Evolutionary conservation across 2,888 invertebrate species (phyloP).

Genomic region (Cartodere bifasciata): DNA sequence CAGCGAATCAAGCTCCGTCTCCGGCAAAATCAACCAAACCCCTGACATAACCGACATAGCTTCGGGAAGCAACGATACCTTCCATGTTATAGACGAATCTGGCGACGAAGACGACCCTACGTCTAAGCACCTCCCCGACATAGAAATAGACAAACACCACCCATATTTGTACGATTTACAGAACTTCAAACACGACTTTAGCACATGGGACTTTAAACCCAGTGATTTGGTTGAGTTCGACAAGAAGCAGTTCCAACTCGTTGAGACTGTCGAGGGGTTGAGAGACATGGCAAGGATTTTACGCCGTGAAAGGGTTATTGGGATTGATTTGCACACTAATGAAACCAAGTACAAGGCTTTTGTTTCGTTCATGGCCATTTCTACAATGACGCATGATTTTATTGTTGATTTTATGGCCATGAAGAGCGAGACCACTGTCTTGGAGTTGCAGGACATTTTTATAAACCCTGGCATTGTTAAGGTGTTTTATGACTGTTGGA

Average conservation of each 20-base stretch:
- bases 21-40: no score
- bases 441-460: constrained; percentile 9
- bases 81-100: constrained; percentile 9
- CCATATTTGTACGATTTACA: constrained; percentile 9
- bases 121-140: constrained; percentile 6
- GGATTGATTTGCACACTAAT: constrained; percentile 3
- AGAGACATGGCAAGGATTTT: constrained; percentile 4
- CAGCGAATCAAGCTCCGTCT: no score
- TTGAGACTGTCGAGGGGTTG: constrained; percentile 5
- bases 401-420: constrained; percentile 8
- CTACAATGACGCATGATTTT: constrained; percentile 6
- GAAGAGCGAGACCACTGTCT: constrained; percentile 5
- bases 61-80: no score
- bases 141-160: constrained; percentile 7
- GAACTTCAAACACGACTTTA: constrained; percentile 7
- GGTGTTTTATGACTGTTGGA: constrained; percentile 10
- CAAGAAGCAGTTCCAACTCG: constrained; percentile 4
- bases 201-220: not conserved
- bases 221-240: constrained; percentile 2
- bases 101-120: constrained; percentile 11
- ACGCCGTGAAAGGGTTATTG: constrained; percentile 9
- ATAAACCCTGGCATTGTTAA: constrained; percentile 9
- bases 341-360: constrained; percentile 7
- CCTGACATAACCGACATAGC: no score
- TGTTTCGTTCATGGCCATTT: constrained; percentile 7